Percentiles rank a stretch among this genome's conserved stretches.
Evolutionary conservation across 2,888 invertebrate species (phyloP).

Genomic region (Trissoscelio sp.): DNA sequence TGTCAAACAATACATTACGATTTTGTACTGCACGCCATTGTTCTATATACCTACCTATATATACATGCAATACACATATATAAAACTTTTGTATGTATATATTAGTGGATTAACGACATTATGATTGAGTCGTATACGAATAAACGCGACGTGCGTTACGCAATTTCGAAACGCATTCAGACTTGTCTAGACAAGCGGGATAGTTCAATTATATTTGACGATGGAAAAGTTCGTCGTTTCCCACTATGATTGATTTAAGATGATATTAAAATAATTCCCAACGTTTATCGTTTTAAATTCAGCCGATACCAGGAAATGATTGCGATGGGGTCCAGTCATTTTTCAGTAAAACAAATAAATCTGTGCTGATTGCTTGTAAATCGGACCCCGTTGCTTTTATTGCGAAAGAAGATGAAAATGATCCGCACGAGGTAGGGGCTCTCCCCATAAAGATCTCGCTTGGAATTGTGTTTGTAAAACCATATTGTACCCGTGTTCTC

Average conservation of each 20-base stretch:
- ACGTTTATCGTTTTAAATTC: conserved; percentile 26
- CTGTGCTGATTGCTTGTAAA: conserved; percentile 44
- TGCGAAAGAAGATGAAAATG: conserved; percentile 52
- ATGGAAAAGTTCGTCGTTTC: conserved; percentile 12
- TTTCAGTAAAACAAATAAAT: conserved; percentile 46
- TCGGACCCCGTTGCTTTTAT: conserved; percentile 57
- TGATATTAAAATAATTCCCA: conserved; percentile 28
- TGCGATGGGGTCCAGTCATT: background rate
- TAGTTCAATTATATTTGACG: conserved; percentile 56
- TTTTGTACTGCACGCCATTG: conserved; percentile 38
- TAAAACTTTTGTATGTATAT: conserved; percentile 11
- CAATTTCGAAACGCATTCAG: conserved; percentile 17
- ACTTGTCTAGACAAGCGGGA: conserved; percentile 34
- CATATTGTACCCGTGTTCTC: conserved; percentile 63
- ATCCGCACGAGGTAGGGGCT: conserved; percentile 21
- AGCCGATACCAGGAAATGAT: conserved; percentile 24
- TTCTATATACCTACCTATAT: no score
- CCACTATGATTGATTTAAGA: conserved; percentile 52
- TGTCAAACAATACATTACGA: conserved; percentile 27
- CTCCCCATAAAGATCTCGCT: conserved; percentile 20
- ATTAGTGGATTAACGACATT: conserved; percentile 49
- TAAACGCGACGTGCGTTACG: conserved; percentile 38
- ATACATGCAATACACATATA: no score
- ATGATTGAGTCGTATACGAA: conserved; percentile 58
- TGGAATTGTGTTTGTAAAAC: conserved; percentile 29